These are phyloP conservation scores for Alitta virens DNA, from an alignment of 2,888 invertebrate species.

Conservation along the genomic window DNA sequence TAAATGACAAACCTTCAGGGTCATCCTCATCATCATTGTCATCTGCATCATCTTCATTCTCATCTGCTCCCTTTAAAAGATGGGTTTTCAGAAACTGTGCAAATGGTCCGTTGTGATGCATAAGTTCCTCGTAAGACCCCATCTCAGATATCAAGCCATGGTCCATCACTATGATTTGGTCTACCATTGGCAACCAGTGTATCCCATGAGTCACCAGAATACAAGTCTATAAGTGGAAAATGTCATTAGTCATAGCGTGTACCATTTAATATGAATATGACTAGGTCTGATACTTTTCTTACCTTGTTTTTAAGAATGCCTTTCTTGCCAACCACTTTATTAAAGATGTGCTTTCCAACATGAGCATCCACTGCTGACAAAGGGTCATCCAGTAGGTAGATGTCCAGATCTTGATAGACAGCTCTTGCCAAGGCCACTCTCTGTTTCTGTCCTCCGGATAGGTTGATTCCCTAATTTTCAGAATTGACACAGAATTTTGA, in stretches of 20 bases:
- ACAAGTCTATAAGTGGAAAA: constrained; percentile 65
- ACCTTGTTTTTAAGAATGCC: constrained; percentile 11
- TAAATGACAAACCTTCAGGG: constrained; percentile 1
- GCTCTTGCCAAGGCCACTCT: constrained; percentile 46
- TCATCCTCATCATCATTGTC: constrained; percentile 26
- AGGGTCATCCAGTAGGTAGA: constrained; percentile 15
- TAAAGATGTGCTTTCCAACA: constrained; percentile 15
- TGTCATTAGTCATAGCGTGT: too few species aligned
- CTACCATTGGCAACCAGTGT: constrained; percentile 81
- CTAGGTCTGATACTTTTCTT: too few species aligned
- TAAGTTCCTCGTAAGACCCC: constrained; percentile 82
- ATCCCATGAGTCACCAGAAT: constrained; percentile 90
- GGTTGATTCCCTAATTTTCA: constrained; percentile 28
- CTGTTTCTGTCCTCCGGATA: constrained; percentile 16
- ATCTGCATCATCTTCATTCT: background rate
- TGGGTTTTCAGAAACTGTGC: constrained; percentile 59
- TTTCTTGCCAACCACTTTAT: constrained; percentile 1
- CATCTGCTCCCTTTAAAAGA: constrained; percentile 41
- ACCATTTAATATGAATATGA: too few species aligned
- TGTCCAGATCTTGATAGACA: constrained; percentile 28
- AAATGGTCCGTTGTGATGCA: constrained; percentile 69
- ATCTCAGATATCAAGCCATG: constrained; percentile 81
- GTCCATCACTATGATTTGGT: constrained; percentile 82
- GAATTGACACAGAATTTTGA: too few species aligned
- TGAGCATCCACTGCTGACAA: constrained; percentile 14